Conservation (phyloP, 2,888 invertebrate species). For the Cryptophagus acutangulus region DNA sequence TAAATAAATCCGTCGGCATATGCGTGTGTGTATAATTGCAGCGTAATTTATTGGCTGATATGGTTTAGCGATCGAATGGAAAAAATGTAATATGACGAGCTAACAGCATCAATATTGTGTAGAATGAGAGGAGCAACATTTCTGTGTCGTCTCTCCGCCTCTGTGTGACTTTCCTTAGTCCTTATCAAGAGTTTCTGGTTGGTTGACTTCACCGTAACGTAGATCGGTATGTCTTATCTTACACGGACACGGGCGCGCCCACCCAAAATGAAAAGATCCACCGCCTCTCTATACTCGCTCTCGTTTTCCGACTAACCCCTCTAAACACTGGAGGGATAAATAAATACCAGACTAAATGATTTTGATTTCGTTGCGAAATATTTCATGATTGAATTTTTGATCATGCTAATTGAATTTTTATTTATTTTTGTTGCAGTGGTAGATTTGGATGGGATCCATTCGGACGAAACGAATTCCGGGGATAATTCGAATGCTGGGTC, state of each 20-base stretch:
- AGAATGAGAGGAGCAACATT: constrained; percentile 2
- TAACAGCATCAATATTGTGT: constrained; percentile 10
- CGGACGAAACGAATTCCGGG: constrained; percentile 83
- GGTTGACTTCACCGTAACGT: constrained; percentile 46
- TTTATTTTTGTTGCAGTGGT: constrained; percentile 51
- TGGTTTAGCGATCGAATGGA: too few species aligned
- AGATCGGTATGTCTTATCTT: constrained; percentile 49
- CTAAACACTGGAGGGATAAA: neutral
- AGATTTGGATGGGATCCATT: constrained; percentile 65
- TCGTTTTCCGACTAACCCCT: neutral
- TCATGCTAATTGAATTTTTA: neutral
- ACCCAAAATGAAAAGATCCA: constrained; percentile 19
- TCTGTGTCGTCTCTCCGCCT: constrained; percentile 16
- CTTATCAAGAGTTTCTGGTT: constrained; percentile 51
- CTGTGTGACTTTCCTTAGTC: constrained; percentile 39
- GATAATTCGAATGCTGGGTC: constrained; percentile 84
- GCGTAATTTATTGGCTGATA: too few species aligned
- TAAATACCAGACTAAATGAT: too few species aligned
- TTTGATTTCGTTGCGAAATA: neutral
- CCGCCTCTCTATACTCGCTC: neutral
- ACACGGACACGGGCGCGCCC: constrained; percentile 27
- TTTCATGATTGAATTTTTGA: neutral
- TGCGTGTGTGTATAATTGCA: too few species aligned
- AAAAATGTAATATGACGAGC: too few species aligned
- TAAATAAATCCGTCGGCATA: too few species aligned